A percentile compares a stretch with the other conserved stretches of the same genome.
These are phyloP conservation scores for Tillus elongatus DNA, from an alignment of 2,888 invertebrate genomes.

Conservation along the genomic window DNA sequence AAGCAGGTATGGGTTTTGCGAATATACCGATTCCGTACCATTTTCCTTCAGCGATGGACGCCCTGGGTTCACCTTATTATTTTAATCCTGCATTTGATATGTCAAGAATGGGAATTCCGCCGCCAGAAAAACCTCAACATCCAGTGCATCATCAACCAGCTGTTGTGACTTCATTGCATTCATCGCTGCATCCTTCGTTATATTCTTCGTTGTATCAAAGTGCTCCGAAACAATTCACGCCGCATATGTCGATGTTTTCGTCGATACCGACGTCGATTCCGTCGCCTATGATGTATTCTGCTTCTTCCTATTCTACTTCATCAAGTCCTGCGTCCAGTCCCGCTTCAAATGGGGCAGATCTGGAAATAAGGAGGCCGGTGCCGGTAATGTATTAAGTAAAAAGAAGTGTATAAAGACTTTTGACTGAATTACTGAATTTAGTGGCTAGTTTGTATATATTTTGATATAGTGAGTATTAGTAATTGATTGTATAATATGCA, in stretches of 20 bases:
- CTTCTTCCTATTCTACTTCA: constrained; percentile 38
- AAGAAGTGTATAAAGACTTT: too few relatives aligned
- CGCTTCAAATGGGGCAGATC: constrained; percentile 35
- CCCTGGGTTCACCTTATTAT: constrained; percentile 56
- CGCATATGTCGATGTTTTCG: constrained; percentile 48
- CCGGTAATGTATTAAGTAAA: constrained; percentile 67
- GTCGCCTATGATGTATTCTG: constrained; percentile 41
- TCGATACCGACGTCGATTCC: constrained; percentile 31
- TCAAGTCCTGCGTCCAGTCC: constrained; percentile 41
- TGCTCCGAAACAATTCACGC: constrained; percentile 46
- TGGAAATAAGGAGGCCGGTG: constrained; percentile 57
- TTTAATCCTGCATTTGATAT: constrained; percentile 62
- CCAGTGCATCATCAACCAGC: constrained; percentile 25
- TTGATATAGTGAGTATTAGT: too few relatives aligned
- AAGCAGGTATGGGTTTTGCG: constrained; percentile 45
- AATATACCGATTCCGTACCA: constrained; percentile 59
- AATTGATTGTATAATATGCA: too few relatives aligned
- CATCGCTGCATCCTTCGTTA: constrained; percentile 60
- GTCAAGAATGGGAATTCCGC: constrained; percentile 30
- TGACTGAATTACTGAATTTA: too few relatives aligned
- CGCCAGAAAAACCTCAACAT: constrained; percentile 42
- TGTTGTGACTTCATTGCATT: constrained; percentile 38
- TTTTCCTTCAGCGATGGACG: constrained; percentile 50
- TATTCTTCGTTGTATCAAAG: constrained; percentile 57
- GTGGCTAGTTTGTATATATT: too few relatives aligned